phyloP scores from a whole-genome alignment of 2,797 vertebrate genomes.

The Delichon dasypus region DNA sequence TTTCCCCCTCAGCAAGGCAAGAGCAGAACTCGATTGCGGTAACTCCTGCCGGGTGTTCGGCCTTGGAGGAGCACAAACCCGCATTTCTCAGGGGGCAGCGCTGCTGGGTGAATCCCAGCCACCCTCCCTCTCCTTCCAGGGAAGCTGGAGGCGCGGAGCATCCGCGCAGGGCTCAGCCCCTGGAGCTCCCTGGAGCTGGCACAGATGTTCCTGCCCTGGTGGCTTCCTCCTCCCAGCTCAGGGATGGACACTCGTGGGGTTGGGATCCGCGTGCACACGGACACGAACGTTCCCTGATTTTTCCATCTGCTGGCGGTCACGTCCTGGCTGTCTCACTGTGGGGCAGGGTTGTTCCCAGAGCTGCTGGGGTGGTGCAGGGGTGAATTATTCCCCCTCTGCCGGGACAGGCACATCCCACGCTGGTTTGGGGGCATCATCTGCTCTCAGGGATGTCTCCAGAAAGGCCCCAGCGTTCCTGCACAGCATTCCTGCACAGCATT shows the following conservation, averaged over 20 bases:
- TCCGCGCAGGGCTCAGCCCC: neutral
- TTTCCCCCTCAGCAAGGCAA: neutral
- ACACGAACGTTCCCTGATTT: too few species aligned
- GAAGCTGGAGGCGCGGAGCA: neutral
- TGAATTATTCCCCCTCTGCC: neutral
- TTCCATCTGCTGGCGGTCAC: neutral
- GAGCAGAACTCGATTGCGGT: neutral
- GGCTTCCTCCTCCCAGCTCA: neutral
- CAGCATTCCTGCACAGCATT: neutral
- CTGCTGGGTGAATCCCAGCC: neutral
- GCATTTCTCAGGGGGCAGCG: neutral
- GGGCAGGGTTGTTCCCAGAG: neutral
- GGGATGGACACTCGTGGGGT: neutral
- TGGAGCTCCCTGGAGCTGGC: neutral
- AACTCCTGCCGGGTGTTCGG: neutral
- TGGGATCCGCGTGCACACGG: too few species aligned
- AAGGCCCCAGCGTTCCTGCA: neutral
- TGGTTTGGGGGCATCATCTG: neutral
- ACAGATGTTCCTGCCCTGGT: neutral
- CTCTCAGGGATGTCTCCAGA: neutral
- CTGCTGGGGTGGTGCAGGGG: neutral
- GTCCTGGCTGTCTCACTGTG: neutral
- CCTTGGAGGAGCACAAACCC: neutral
- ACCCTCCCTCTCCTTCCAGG: neutral
- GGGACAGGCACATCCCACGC: accelerated